A percentile compares a stretch with the other conserved stretches of the same genome.
These are phyloP conservation scores for Acanthis flammea DNA, from an alignment of 2,797 vertebrate species.

Conservation along the genomic window DNA sequence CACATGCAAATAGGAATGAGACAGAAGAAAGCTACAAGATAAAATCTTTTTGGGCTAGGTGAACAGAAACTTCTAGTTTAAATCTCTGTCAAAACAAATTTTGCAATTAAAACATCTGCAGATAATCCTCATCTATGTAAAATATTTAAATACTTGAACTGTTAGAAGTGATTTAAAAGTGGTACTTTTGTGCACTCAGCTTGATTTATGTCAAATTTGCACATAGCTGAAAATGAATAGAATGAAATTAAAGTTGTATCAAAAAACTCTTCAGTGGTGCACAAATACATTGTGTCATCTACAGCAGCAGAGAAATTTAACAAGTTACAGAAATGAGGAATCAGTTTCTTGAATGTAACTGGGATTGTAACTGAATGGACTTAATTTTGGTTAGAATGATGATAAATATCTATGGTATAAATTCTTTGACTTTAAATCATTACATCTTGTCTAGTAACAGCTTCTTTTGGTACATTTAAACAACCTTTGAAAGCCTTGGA, in stretches of 20 bases:
- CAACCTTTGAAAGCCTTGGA: background rate
- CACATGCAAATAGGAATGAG: conserved; percentile 17
- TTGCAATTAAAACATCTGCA: conserved; percentile 9
- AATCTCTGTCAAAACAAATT: conserved; percentile 1
- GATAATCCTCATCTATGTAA: background rate
- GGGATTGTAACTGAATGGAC: background rate
- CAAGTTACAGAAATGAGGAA: background rate
- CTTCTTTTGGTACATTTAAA: background rate
- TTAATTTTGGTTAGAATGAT: background rate
- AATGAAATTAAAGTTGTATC: background rate
- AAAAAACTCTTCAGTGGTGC: background rate
- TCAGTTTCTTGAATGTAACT: background rate
- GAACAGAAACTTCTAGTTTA: background rate
- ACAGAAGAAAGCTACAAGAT: background rate
- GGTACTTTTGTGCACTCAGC: background rate
- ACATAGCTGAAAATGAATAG: background rate
- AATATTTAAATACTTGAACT: background rate
- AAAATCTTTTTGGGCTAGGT: conserved; percentile 1
- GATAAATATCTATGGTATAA: background rate
- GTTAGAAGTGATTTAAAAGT: background rate
- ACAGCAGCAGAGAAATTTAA: background rate
- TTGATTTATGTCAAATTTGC: background rate
- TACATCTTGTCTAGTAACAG: background rate
- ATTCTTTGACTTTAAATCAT: background rate
- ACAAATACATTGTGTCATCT: background rate